Base-by-base conservation (phyloP, 2,888 invertebrate species). In the Gryllus longicercus region DNA sequence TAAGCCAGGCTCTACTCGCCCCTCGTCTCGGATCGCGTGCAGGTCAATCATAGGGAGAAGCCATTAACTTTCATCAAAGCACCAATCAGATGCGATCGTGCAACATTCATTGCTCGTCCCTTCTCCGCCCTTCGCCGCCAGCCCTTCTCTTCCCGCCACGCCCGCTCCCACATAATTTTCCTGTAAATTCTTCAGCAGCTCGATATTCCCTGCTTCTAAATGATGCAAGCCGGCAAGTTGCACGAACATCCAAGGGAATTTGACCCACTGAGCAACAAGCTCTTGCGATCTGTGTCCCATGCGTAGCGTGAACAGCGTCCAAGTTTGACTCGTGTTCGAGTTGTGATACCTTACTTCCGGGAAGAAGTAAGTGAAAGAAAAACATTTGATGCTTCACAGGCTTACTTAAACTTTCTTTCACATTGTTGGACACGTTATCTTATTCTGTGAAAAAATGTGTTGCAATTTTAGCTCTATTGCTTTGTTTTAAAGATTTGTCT, bases 51-150 rank as follows among this genome's bases (percentile, higher is more conserved):
- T 38, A 38, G 38, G 16, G 63, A 63, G 63, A n/a, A 63, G n/a
- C 16, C 63, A 63, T 63, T 63, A 63, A 63, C 63, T 63, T 63
- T 63, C 63, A 63, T 63, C 63, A 63, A 63, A 63, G 63, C 63
- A 63, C n/a, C 63, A 63, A 63, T 63, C 63, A n/a, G 63, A 63
- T 8, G 63, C 63, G 63, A 63, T 63, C 63, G 63, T 63, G 63
- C 63, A 63, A 63, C 11, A 18, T 63, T 63, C 63, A 63, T 63
- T n/a, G 16, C 63, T 63, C 63, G 3, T 11, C 63, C n/a, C 63
- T 63, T 63, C 63, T 63, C 63, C 63, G 63, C 63, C 63, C 16
- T n/a, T n/a, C 63, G 16, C 38, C 38, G 5, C 5, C 11, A 18
- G 14, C 63, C n/a, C 63, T n/a, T 14, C 63, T 5, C 16, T n/a